Conservation (phyloP, 1,140 invertebrate species). For the Carposina sasakii region DNA sequence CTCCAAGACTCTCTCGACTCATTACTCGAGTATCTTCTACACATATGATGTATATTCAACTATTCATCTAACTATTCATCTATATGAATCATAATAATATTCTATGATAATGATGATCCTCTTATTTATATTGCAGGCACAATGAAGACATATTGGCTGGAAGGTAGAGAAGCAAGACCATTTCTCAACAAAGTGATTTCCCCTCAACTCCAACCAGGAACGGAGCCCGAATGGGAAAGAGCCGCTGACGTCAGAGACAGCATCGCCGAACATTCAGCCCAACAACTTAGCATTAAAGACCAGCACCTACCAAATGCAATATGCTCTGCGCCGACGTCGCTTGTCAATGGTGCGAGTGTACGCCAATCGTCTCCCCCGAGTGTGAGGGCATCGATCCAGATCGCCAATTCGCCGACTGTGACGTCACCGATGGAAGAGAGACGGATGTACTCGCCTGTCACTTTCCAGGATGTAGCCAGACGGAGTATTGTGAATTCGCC, state of each 20-base stretch:
- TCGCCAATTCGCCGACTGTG: conserved; percentile 41
- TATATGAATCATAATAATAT: no score
- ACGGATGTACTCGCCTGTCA: conserved; percentile 86
- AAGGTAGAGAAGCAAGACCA: conserved; percentile 77
- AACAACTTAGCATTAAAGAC: conserved; percentile 60
- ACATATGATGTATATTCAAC: no score
- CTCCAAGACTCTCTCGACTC: no score
- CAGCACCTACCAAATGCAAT: conserved; percentile 38
- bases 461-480: conserved; percentile 86
- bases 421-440: conserved; percentile 72
- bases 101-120: no score
- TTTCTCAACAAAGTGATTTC: conserved; percentile 60
- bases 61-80: no score
- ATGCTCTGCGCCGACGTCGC: conserved; percentile 35
- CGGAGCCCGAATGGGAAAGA: conserved; percentile 58
- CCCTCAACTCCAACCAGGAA: conserved; percentile 49
- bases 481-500: conserved; percentile 84
- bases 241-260: conserved; percentile 59
- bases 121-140: conserved; percentile 82
- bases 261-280: conserved; percentile 51
- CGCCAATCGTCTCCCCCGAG: conserved; percentile 17
- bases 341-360: conserved; percentile 23
- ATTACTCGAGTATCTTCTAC: no score
- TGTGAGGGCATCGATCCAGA: conserved; percentile 27
- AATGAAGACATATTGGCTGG: conserved; percentile 96